A percentile compares a stretch with the other conserved stretches of the same genome.
These are phyloP conservation scores for Psix sp. DNA, from an alignment of 1,140 invertebrate species.

Conservation along the genomic window DNA sequence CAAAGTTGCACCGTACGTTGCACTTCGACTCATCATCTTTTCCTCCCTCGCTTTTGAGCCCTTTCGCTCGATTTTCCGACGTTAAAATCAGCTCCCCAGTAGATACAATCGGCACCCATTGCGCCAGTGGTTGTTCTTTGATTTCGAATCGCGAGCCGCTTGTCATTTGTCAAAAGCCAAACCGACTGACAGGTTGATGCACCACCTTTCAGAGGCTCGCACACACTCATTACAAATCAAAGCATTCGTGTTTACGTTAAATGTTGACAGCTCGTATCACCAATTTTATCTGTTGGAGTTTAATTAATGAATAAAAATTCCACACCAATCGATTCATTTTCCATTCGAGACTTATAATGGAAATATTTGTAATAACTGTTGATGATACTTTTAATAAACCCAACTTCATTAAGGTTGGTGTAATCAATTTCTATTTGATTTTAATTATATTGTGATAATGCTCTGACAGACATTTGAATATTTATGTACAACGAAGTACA, in stretches of 20 bases:
- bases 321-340: no score
- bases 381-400: no score
- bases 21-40: neutral
- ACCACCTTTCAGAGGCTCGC: no score
- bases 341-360: no score
- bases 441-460: no score
- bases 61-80: neutral
- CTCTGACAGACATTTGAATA: no score
- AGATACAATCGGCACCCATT: neutral
- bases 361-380: no score
- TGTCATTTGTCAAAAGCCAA: neutral
- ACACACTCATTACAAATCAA: neutral
- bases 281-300: no score
- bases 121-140: neutral
- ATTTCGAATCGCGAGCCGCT: neutral
- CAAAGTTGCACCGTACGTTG: neutral
- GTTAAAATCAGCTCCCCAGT: neutral
- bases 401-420: no score
- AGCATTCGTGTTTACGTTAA: neutral
- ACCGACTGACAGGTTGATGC: neutral
- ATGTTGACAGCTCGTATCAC: no score
- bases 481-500: neutral
- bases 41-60: neutral
- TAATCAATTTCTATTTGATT: no score
- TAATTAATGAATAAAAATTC: no score